phyloP scores from a whole-genome alignment of 1,140 invertebrate genomes.

The Arctopsyche grandis region DNA sequence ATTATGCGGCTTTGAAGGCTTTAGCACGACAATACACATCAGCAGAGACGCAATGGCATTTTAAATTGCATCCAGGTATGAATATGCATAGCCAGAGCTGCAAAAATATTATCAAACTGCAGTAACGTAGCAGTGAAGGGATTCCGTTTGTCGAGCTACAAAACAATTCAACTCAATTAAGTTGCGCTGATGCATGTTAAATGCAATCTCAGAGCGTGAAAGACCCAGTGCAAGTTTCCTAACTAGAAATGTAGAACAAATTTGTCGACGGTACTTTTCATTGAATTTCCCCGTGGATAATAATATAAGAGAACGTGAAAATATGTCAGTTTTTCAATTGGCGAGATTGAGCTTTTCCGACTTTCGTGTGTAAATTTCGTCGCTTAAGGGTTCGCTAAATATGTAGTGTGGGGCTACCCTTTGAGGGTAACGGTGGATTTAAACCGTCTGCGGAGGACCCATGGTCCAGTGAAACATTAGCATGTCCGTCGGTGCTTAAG shows the following conservation, averaged over 20 bases:
- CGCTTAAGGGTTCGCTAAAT: neutral
- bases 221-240: too few relatives aligned
- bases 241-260: too few relatives aligned
- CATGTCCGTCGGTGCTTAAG: neutral
- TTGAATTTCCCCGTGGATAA: too few relatives aligned
- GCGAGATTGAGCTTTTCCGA: neutral
- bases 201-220: too few relatives aligned
- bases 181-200: too few relatives aligned
- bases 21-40: slow-evolving; percentile 60
- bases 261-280: too few relatives aligned
- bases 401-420: neutral
- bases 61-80: slow-evolving; percentile 66
- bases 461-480: neutral
- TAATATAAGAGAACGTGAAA: too few relatives aligned
- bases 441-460: neutral
- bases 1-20: slow-evolving; percentile 63
- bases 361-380: neutral
- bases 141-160: too few relatives aligned
- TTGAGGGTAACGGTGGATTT: neutral
- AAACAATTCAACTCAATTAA: too few relatives aligned
- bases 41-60: slow-evolving; percentile 58
- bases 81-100: neutral
- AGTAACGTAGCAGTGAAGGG: too few relatives aligned
- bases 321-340: neutral
- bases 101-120: neutral